Percentiles rank a stretch among this genome's conserved stretches.
These are phyloP conservation scores for Harmothoe impar DNA, from an alignment of 2,888 invertebrate species.

Conservation along the genomic window DNA sequence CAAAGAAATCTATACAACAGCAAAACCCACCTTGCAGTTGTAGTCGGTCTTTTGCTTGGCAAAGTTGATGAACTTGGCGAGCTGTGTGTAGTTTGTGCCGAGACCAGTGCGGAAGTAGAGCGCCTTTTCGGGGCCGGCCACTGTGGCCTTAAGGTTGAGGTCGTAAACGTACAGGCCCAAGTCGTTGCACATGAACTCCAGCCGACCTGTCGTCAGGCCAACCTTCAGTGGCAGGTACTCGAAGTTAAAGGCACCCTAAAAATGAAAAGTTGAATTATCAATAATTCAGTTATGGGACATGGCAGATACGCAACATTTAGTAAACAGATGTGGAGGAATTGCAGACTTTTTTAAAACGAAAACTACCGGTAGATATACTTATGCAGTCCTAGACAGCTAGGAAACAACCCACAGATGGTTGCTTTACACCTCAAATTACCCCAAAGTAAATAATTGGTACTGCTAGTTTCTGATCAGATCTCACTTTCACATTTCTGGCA, in stretches of 20 bases:
- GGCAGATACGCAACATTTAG: not conserved
- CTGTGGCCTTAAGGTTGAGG: conserved; percentile 81
- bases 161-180: conserved; percentile 83
- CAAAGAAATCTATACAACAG: too few relatives aligned
- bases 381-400: too few relatives aligned
- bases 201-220: conserved; percentile 78
- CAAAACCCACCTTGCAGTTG: conserved; percentile 80
- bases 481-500: too few relatives aligned
- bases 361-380: too few relatives aligned
- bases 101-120: conserved; percentile 81
- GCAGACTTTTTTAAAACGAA: not conserved
- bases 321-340: too few relatives aligned
- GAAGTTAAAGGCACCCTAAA: conserved; percentile 81
- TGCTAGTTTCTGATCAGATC: too few relatives aligned
- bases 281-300: not conserved
- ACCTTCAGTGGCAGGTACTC: conserved; percentile 83
- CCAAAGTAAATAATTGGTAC: too few relatives aligned
- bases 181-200: conserved; percentile 82
- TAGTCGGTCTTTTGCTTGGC: conserved; percentile 83
- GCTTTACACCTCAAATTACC: too few relatives aligned
- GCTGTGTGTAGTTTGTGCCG: conserved; percentile 79
- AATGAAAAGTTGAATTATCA: not conserved
- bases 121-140: conserved; percentile 82
- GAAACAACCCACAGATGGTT: too few relatives aligned
- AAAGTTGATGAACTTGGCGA: conserved; percentile 83